These are phyloP conservation scores for Thecocarcelia acutangulata DNA, from an alignment of 2,888 invertebrate species.

Conservation along the genomic window DNA sequence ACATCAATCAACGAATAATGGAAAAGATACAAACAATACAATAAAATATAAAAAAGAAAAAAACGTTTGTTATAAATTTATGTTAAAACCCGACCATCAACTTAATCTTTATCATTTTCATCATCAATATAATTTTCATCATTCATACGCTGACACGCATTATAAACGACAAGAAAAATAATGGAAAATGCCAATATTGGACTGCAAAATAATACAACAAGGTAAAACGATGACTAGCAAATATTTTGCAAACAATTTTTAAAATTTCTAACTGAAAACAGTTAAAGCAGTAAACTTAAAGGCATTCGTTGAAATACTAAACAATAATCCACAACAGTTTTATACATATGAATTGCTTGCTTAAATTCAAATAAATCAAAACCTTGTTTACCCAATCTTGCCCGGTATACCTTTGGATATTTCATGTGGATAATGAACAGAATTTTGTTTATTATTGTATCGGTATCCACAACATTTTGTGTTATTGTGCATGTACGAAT, in stretches of 20 bases:
- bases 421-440: too few relatives aligned
- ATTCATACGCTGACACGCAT: background rate
- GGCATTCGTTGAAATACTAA: constrained; percentile 12
- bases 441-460: too few relatives aligned
- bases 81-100: too few relatives aligned
- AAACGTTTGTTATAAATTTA: too few relatives aligned
- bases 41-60: too few relatives aligned
- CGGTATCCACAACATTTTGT: too few relatives aligned
- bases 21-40: too few relatives aligned
- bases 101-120: too few relatives aligned
- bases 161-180: constrained; percentile 5
- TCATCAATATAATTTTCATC: too few relatives aligned
- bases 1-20: constrained; percentile 1
- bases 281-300: background rate
- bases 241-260: constrained; percentile 35
- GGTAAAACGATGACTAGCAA: constrained; percentile 56
- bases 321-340: constrained; percentile 4
- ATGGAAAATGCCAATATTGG: background rate
- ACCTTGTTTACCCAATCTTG: background rate
- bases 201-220: constrained; percentile 23
- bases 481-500: too few relatives aligned
- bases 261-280: background rate
- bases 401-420: too few relatives aligned
- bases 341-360: constrained; percentile 22
- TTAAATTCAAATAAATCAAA: constrained; percentile 30